Evolutionary conservation across 2,797 vertebrate genomes (phyloP), one percentile per base, ranked within the genome.

Genomic region (Pangasius larnaudii): DNA sequence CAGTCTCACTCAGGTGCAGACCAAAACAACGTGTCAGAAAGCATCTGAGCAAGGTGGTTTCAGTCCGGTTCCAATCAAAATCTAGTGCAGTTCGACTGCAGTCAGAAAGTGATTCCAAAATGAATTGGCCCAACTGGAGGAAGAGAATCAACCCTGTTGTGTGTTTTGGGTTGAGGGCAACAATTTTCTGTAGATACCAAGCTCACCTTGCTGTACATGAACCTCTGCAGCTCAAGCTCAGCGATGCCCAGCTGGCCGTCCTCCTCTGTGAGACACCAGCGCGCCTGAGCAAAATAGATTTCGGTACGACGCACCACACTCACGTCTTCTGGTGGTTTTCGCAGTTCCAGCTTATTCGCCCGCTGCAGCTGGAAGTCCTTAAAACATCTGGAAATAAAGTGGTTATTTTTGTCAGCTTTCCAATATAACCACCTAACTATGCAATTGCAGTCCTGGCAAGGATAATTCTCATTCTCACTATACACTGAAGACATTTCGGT

Each of bases 221-320:
- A 99, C 67, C 98, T 96, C 91, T 99, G 98, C 75, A 99, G 97
- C 93, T 99, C 98, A 87, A 99, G 95, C 93, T 99, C 98, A 0
- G 99, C 98, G 2, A 99, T 99, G 91, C 98, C 99, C 36, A 99
- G 96, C 94, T 99, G 99, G 53, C 99, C 99, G 0, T 99, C 99
- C 94, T 99, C 98, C 91, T 99, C 98, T 0, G 99, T 99, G 91
- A 99, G 94, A 90, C 98, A 98, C 99, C 99, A 99, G 58, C 98
- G 97, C 0, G 99, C 99, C 94, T 99, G 98, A 33, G 98, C 98
- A 0, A 99, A 99, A 94, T 97, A 99, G 92, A 99, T 98, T 94
- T 99, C 98, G 0, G 98, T 99, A n/a, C 98, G 95, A 61, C 99
- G 96, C 1, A 94, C 99, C 91, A 99, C 98, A 0, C 98, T 98